These are phyloP conservation scores for Asarcornis scutulata DNA, from an alignment of 2,113 vertebrate genomes.

Conservation along the genomic window DNA sequence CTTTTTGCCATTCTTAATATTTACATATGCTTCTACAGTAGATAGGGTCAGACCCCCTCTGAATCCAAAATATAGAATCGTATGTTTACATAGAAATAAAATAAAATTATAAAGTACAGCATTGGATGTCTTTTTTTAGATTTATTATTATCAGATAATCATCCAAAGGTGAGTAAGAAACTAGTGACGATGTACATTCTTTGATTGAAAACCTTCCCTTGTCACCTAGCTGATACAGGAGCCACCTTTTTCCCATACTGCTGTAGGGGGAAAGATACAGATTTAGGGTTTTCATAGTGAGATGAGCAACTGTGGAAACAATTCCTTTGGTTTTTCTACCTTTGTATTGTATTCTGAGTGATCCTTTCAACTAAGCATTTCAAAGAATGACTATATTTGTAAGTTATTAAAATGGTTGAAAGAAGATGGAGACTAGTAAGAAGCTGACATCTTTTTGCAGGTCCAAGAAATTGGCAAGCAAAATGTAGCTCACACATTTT, in stretches of 20 bases:
- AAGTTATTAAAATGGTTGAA: neutral
- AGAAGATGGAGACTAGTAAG: neutral
- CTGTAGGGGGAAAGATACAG: neutral
- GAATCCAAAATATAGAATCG: neutral
- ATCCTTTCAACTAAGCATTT: neutral
- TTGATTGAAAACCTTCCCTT: neutral
- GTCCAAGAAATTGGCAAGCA: slow-evolving; percentile 91
- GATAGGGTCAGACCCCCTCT: neutral
- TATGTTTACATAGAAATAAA: neutral
- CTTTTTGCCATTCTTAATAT: neutral
- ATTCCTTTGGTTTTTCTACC: neutral
- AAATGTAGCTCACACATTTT: slow-evolving; percentile 86
- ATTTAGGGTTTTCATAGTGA: neutral
- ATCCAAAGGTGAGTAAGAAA: neutral
- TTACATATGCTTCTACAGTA: neutral
- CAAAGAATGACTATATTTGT: neutral
- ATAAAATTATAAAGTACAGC: neutral
- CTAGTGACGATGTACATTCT: neutral
- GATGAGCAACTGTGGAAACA: neutral
- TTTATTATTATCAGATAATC: neutral
- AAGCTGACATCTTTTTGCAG: slow-evolving; percentile 67
- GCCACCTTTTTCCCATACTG: neutral
- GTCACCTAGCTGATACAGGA: neutral
- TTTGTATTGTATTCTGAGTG: neutral
- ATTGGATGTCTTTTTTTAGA: neutral